Evolutionary conservation across 1,140 invertebrate species (phyloP).

Genomic region (Papilio machaon): DNA sequence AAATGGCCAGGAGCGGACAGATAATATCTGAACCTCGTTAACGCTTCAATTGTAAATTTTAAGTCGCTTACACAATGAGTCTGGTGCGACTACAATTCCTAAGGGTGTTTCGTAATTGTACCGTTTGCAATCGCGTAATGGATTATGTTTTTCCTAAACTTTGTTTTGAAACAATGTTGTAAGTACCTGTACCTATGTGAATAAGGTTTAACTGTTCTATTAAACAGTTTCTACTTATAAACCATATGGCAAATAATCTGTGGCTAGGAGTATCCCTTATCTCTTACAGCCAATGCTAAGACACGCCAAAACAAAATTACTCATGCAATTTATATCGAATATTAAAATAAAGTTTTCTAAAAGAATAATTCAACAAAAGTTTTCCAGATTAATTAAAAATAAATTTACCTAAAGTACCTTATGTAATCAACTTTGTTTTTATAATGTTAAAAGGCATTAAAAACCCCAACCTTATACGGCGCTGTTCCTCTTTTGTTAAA

Average conservation of each 20-base stretch:
- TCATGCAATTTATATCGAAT: too few species aligned
- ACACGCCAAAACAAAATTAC: too few species aligned
- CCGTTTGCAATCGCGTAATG: background rate
- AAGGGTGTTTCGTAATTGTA: slow-evolving; percentile 8
- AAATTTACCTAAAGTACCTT: background rate
- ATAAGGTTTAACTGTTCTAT: background rate
- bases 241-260: background rate
- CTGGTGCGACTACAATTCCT: background rate
- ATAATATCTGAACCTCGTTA: slow-evolving; percentile 31
- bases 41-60: slow-evolving; percentile 35
- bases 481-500: background rate
- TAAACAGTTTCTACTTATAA: background rate
- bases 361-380: too few species aligned
- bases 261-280: background rate
- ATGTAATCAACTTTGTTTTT: background rate
- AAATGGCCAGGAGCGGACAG: background rate
- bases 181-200: background rate
- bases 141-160: slow-evolving; percentile 1
- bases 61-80: slow-evolving; percentile 27
- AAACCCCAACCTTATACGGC: slow-evolving; percentile 2
- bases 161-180: background rate
- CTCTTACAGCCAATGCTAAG: too few species aligned
- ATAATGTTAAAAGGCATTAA: slow-evolving; percentile 5
- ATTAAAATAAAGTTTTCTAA: too few species aligned
- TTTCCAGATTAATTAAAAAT: background rate